Evolutionary conservation across 2,797 vertebrate species (phyloP).

Genomic region (Onychomys arenicola): DNA sequence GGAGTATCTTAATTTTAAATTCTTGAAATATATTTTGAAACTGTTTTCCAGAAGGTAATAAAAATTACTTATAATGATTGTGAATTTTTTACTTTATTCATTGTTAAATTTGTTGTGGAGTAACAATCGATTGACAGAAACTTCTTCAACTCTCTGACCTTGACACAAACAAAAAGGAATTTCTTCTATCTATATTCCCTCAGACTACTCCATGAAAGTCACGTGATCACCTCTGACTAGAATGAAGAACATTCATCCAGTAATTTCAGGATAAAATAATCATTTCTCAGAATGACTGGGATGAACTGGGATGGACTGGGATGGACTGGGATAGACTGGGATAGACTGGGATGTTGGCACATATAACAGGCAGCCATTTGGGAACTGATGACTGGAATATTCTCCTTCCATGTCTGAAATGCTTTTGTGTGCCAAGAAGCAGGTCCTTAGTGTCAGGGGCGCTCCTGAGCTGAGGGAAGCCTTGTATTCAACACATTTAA

Average conservation of each 20-base stretch:
- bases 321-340: background rate
- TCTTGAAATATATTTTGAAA: background rate
- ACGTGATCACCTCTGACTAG: accelerated
- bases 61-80: background rate
- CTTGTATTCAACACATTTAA: accelerated
- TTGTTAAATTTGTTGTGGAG: background rate
- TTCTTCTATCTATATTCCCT: background rate
- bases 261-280: background rate
- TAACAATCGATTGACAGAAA: background rate
- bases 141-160: background rate
- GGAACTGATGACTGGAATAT: background rate
- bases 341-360: background rate
- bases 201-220: too few species aligned
- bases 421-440: accelerated
- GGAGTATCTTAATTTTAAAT: background rate
- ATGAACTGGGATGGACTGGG: background rate
- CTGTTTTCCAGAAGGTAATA: background rate
- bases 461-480: accelerated
- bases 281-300: background rate
- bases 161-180: background rate
- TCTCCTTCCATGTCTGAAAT: background rate
- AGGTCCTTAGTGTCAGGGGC: background rate
- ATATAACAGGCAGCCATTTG: background rate
- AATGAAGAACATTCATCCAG: background rate
- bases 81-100: background rate